Conservation (phyloP, 2,797 vertebrate species). For the Coccyzus lansbergi region DNA sequence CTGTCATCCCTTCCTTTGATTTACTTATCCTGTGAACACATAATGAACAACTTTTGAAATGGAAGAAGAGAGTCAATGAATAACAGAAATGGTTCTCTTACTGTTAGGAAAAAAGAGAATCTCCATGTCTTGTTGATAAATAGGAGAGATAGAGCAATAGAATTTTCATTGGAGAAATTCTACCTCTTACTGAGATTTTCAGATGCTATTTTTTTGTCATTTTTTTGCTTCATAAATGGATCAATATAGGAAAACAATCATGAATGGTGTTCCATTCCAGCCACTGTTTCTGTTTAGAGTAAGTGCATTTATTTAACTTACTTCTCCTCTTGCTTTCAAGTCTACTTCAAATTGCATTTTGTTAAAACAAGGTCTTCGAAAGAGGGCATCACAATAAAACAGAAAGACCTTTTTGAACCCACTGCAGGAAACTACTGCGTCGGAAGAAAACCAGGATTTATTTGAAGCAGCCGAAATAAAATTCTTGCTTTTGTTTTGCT, state of each 20-base stretch:
- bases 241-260: not conserved
- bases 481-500: not conserved
- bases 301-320: not conserved
- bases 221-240: not conserved
- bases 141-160: not conserved
- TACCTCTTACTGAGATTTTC: not conserved
- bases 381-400: not conserved
- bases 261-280: not conserved
- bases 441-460: not conserved
- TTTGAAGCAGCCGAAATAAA: not conserved
- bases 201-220: not conserved
- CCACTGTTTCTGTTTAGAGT: not conserved
- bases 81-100: not conserved
- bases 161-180: not conserved
- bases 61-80: not conserved
- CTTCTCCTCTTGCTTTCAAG: not conserved
- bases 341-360: constrained; percentile 1
- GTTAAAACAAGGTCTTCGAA: not conserved
- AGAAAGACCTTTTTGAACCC: not conserved
- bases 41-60: not conserved
- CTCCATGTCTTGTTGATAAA: not conserved
- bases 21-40: not conserved
- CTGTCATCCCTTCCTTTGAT: not conserved
- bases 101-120: not conserved
- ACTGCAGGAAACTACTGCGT: not conserved